A percentile compares a stretch with the other conserved stretches of the same genome.
These are phyloP conservation scores for Ganaspis brasiliensis DNA, from an alignment of 2,888 invertebrate species.

Conservation along the genomic window DNA sequence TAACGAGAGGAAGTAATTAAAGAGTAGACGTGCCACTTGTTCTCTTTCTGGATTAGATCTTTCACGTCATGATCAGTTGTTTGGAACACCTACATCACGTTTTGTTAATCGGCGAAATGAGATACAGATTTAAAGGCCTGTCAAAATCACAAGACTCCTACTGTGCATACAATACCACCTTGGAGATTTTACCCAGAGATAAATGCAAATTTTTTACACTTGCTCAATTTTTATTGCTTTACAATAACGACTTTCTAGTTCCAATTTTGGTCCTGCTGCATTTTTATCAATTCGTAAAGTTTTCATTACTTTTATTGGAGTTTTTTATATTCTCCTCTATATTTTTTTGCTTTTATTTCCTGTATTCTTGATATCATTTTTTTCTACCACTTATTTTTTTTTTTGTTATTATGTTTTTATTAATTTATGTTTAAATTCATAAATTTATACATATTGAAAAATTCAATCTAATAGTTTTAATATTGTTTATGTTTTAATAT, in stretches of 20 bases:
- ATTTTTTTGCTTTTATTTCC: too few relatives aligned
- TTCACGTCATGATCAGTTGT: conserved; percentile 15
- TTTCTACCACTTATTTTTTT: too few relatives aligned
- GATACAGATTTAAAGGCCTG: conserved; percentile 22
- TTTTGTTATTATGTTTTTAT: too few relatives aligned
- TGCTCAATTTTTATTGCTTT: conserved; percentile 11
- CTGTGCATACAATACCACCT: conserved; percentile 33
- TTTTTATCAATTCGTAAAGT: too few relatives aligned
- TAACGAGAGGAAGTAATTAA: conserved; percentile 8
- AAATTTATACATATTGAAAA: too few relatives aligned
- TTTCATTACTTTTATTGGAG: too few relatives aligned
- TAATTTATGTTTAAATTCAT: too few relatives aligned
- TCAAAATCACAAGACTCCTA: conserved; percentile 23
- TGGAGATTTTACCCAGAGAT: neutral
- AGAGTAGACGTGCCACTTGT: conserved; percentile 11
- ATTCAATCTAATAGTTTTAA: too few relatives aligned
- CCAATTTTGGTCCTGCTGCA: too few relatives aligned
- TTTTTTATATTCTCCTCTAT: too few relatives aligned
- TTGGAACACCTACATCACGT: conserved; percentile 26
- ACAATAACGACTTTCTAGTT: neutral
- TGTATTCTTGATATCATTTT: too few relatives aligned
- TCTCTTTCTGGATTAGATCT: neutral
- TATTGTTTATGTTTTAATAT: too few relatives aligned
- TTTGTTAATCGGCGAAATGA: conserved; percentile 27
- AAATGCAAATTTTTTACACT: conserved; percentile 35